Evolutionary conservation across 1,140 invertebrate genomes (phyloP).

Genomic region (Aradophagus sp.): DNA sequence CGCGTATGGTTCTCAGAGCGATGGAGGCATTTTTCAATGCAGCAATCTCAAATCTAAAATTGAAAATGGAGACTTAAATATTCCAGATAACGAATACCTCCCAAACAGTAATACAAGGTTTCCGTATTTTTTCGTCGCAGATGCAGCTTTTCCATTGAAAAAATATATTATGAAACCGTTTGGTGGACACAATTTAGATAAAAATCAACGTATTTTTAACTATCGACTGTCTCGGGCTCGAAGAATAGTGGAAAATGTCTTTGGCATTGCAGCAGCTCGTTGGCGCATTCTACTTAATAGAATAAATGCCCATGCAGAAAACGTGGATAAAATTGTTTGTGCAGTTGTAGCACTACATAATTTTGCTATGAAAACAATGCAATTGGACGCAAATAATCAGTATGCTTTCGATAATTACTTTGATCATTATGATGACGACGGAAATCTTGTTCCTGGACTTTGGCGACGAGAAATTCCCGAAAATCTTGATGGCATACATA

Average conservation of each 20-base stretch:
- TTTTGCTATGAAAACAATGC: constrained; percentile 32
- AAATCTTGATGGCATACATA: neutral
- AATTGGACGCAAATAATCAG: neutral
- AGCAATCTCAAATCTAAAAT: too few relatives aligned
- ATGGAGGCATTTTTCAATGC: neutral
- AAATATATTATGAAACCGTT: constrained; percentile 71
- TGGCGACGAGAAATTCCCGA: neutral
- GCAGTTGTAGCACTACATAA: constrained; percentile 16
- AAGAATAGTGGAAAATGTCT: constrained; percentile 21
- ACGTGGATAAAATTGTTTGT: constrained; percentile 6
- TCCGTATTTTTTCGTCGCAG: constrained; percentile 67
- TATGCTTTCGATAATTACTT: neutral
- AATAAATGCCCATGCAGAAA: constrained; percentile 7
- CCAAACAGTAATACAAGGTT: constrained; percentile 11
- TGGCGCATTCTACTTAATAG: constrained; percentile 22
- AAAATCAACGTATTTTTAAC: constrained; percentile 67
- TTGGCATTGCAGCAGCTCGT: constrained; percentile 36
- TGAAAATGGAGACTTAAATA: constrained; percentile 1
- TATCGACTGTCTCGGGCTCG: constrained; percentile 24
- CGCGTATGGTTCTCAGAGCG: neutral
- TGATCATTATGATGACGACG: neutral
- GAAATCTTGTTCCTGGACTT: constrained; percentile 1
- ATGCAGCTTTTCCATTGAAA: constrained; percentile 71
- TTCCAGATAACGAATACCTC: constrained; percentile 30
- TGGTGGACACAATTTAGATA: constrained; percentile 56